Conservation (phyloP, 2,888 invertebrate species). For the Branchellion lobata region DNA sequence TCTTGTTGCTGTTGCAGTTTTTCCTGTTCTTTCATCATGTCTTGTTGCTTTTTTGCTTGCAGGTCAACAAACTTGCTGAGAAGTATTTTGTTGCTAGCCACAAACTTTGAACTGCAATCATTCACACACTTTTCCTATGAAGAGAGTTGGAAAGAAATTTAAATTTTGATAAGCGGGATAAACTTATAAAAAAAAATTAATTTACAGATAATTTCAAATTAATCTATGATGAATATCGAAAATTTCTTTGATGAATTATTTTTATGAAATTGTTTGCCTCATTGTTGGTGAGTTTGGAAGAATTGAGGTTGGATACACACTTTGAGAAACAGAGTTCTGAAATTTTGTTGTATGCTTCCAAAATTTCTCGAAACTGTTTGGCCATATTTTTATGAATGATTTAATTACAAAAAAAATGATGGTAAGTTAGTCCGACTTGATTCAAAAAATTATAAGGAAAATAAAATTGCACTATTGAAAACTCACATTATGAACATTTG, state of each 20-base stretch:
- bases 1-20: not conserved
- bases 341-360: constrained; percentile 7
- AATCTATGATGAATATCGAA: no score
- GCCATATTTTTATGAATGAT: no score
- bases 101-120: constrained; percentile 14
- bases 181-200: no score
- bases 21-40: constrained; percentile 9
- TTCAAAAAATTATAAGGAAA: no score
- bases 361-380: not conserved
- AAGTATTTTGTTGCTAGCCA: not conserved
- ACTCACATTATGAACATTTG: constrained; percentile 6
- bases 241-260: no score
- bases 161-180: no score
- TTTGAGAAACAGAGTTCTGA: constrained; percentile 3
- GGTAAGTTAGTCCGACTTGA: no score
- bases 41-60: constrained; percentile 11
- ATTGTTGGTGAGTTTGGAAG: not conserved
- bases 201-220: no score
- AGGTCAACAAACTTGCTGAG: constrained; percentile 1
- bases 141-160: not conserved
- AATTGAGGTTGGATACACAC: not conserved
- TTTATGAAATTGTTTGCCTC: no score
- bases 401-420: no score
- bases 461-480: no score
- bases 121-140: not conserved